These are phyloP conservation scores for Agrochola lota DNA, from an alignment of 2,888 invertebrate genomes.

Conservation along the genomic window DNA sequence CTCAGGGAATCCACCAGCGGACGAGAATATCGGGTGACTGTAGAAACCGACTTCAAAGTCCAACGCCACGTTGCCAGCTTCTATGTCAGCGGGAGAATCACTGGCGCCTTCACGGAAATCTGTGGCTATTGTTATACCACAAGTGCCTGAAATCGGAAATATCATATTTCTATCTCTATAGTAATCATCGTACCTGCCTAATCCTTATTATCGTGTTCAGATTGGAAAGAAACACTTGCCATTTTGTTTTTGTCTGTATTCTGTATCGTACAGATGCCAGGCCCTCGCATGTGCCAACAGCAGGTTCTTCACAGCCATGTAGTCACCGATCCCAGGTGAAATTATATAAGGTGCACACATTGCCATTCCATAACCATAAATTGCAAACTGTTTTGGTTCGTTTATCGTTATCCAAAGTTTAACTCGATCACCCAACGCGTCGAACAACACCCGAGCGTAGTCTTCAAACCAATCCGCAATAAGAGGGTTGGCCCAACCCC, in stretches of 20 bases:
- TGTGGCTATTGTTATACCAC: conserved; percentile 82
- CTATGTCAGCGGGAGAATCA: conserved; percentile 75
- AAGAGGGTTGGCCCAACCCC: conserved; percentile 89
- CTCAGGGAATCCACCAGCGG: conserved; percentile 87
- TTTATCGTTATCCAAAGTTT: conserved; percentile 91
- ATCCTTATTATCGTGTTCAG: not conserved
- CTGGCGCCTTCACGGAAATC: conserved; percentile 78
- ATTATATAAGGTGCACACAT: conserved; percentile 81
- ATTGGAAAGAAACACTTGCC: conserved; percentile 65
- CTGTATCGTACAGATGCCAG: conserved; percentile 85
- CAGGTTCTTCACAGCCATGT: conserved; percentile 88
- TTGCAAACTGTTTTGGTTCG: conserved; percentile 87
- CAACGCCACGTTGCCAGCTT: conserved; percentile 76
- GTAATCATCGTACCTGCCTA: not conserved
- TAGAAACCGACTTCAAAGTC: conserved; percentile 83
- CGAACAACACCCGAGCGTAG: conserved; percentile 86
- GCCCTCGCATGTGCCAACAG: conserved; percentile 90
- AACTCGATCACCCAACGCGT: conserved; percentile 87
- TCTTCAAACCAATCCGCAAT: conserved; percentile 87
- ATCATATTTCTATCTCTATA: not conserved
- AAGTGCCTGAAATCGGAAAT: conserved; percentile 68
- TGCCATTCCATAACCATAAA: conserved; percentile 85
- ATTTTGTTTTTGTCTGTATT: conserved; percentile 77
- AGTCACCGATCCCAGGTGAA: conserved; percentile 86
- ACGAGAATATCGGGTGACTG: conserved; percentile 86